A percentile compares a stretch with the other conserved stretches of the same genome.
phyloP scores from a whole-genome alignment of 2,888 invertebrate genomes.

The Drosophila flavopinicola region DNA sequence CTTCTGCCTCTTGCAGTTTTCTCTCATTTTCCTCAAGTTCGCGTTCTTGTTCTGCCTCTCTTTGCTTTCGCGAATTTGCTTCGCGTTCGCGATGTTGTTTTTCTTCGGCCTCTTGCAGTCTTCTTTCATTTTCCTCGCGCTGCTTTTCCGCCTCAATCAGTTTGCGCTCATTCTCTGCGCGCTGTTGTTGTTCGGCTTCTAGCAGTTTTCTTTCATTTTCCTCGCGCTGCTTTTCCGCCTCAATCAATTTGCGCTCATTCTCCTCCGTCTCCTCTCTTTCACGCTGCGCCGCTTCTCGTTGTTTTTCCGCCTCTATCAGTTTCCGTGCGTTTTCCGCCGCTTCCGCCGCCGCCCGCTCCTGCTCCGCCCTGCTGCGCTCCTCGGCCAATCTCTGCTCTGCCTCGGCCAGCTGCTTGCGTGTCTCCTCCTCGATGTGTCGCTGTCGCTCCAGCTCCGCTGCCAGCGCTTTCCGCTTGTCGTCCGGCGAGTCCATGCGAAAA shows the following conservation, averaged over 20 bases:
- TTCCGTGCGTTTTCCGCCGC: constrained; percentile 52
- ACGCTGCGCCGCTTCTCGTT: constrained; percentile 14
- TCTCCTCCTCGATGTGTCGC: constrained; percentile 76
- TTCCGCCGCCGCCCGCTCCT: constrained; percentile 36
- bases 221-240: constrained; percentile 34
- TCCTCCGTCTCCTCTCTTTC: too few species aligned
- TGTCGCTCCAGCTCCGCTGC: constrained; percentile 80
- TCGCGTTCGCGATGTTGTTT: constrained; percentile 24
- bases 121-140: constrained; percentile 35
- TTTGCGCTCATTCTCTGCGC: constrained; percentile 43
- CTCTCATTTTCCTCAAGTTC: constrained; percentile 34
- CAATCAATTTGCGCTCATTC: constrained; percentile 39
- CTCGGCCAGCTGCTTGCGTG: constrained; percentile 74
- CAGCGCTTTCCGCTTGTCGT: constrained; percentile 48
- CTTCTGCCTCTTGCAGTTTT: constrained; percentile 41
- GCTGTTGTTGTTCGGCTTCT: constrained; percentile 30
- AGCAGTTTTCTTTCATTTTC: constrained; percentile 25
- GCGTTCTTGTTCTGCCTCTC: constrained; percentile 44
- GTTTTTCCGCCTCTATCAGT: constrained; percentile 49
- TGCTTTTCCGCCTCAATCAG: constrained; percentile 44
- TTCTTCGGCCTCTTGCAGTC: constrained; percentile 24
- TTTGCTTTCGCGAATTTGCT: constrained; percentile 28
- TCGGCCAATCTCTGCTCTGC: constrained; percentile 75
- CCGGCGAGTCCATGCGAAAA: constrained; percentile 79
- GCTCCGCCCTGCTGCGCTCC: constrained; percentile 52